phyloP scores from a whole-genome alignment of 1,140 invertebrate species.

The Camponotus pennsylvanicus region DNA sequence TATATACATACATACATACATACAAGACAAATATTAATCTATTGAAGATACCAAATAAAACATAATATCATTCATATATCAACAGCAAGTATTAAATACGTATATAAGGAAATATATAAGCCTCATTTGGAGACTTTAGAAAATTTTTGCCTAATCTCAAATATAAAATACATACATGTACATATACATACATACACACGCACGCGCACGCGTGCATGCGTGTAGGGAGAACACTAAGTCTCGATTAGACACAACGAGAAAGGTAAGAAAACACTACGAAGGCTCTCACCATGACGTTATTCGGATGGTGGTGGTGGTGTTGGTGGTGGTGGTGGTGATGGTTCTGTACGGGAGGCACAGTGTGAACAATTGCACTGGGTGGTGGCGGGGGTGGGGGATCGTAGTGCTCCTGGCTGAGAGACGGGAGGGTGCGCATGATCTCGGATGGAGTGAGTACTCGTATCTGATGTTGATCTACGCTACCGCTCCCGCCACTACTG shows the following conservation, averaged over 20 bases:
- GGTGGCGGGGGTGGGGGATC: slow-evolving; percentile 86
- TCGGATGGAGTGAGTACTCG: slow-evolving; percentile 94
- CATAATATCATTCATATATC: slow-evolving; percentile 7
- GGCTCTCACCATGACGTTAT: slow-evolving; percentile 87
- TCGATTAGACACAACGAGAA: slow-evolving; percentile 79
- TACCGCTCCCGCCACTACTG: slow-evolving; percentile 62
- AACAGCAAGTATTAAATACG: slow-evolving; percentile 29
- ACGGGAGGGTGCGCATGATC: slow-evolving; percentile 95
- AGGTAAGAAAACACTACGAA: slow-evolving; percentile 84
- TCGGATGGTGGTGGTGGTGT: slow-evolving; percentile 49
- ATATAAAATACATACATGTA: slow-evolving; percentile 41
- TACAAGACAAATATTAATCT: not conserved
- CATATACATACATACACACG: slow-evolving; percentile 5
- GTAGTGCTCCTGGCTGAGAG: slow-evolving; percentile 91
- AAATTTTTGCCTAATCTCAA: slow-evolving; percentile 15
- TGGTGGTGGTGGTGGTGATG: slow-evolving; percentile 57
- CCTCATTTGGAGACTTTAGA: not conserved
- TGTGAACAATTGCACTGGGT: slow-evolving; percentile 86
- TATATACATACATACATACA: not conserved
- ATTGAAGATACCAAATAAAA: slow-evolving; percentile 3
- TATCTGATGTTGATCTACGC: slow-evolving; percentile 90
- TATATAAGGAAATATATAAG: slow-evolving; percentile 18
- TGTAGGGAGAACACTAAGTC: slow-evolving; percentile 74
- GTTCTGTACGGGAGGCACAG: slow-evolving; percentile 77
- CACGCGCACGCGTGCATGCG: slow-evolving; percentile 8